phyloP scores from a whole-genome alignment of 2,113 vertebrate species.

The Plotosus lineatus region DNA sequence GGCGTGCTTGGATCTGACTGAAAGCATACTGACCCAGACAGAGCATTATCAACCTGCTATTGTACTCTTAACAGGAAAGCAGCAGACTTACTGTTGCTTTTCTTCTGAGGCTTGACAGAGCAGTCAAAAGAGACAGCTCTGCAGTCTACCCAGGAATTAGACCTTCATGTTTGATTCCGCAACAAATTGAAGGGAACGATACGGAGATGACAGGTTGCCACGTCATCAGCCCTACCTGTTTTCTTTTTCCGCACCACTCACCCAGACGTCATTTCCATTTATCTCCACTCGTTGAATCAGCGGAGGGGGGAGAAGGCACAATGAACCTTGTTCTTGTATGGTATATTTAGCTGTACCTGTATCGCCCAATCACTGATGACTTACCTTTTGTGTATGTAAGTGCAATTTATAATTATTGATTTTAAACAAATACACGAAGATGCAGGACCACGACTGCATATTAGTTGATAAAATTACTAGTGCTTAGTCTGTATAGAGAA shows the following conservation, averaged over 20 bases:
- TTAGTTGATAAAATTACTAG: too few relatives aligned
- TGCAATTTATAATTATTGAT: too few relatives aligned
- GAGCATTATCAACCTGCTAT: slow-evolving; percentile 39
- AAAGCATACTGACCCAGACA: slow-evolving; percentile 28
- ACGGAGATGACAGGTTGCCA: slow-evolving; percentile 70
- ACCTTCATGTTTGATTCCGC: slow-evolving; percentile 75
- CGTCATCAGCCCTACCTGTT: slow-evolving; percentile 10
- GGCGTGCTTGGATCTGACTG: slow-evolving; percentile 42
- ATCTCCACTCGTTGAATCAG: slow-evolving; percentile 2
- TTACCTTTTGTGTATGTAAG: too few relatives aligned
- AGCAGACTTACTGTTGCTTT: slow-evolving; percentile 22
- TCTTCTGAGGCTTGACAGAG: slow-evolving; percentile 58
- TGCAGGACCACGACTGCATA: too few relatives aligned
- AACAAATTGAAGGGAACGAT: slow-evolving; percentile 64
- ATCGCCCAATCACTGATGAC: too few relatives aligned
- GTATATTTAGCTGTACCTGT: too few relatives aligned
- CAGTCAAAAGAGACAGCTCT: slow-evolving; percentile 66
- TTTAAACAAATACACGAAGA: too few relatives aligned
- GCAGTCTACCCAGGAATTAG: slow-evolving; percentile 68
- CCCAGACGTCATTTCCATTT: slow-evolving; percentile 25
- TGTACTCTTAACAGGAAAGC: slow-evolving; percentile 33
- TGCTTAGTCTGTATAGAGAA: too few relatives aligned
- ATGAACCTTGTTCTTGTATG: too few relatives aligned
- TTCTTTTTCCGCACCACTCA: neutral
- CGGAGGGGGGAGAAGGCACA: neutral